Base-by-base conservation (phyloP, 2,797 vertebrate species). In the Danio kyathit region DNA sequence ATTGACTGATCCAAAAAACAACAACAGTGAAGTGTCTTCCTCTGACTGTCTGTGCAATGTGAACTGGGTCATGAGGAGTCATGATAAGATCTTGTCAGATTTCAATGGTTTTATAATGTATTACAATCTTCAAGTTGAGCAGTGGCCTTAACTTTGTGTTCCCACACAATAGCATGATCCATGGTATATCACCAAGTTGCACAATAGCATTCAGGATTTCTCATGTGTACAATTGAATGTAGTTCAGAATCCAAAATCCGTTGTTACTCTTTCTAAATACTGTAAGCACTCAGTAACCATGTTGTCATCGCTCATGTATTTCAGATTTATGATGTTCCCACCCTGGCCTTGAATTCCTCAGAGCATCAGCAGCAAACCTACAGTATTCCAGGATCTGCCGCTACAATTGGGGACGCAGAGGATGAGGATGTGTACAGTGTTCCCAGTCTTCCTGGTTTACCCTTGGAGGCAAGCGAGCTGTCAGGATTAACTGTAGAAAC, bases 311-410 rank as follows among this genome's bases (percentile, higher is more conserved):
- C 38, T 77, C 40, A 14, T 41, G 12, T 56, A 38, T 12, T 60
- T 11, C 60, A 98, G 96, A 95, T 97, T 82, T 98, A 98, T 0
- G 93, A 97, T 1, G 92, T 96, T 74, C 96, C 96, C 74, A 92
- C 95, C 8, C 84, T 92, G 17, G 85, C 91, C 11, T 87, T 95
- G 17, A 92, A 88, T 48, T 86, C 88, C 13, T 72, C 86, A 7
- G 91, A 90, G 3, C 51, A 79, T 9, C 89, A 90, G 72, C 89
- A 73, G n/a, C 86, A 87, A 44, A 89, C 89, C 4, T 93, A 93
- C 11, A 91, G 88, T 74, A 90, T 88, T 60, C 90, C 91, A 0
- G 86, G 87, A 76, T 73, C 84, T 10, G 56, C 88, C 85, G 51
- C 88, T 11, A 85, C 85, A 74, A 56, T 75, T 72, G 72, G 51